Evolutionary conservation across 2,888 invertebrate species (phyloP), one percentile per base, ranked within the genome.

Genomic region (Drosophila falleni): DNA sequence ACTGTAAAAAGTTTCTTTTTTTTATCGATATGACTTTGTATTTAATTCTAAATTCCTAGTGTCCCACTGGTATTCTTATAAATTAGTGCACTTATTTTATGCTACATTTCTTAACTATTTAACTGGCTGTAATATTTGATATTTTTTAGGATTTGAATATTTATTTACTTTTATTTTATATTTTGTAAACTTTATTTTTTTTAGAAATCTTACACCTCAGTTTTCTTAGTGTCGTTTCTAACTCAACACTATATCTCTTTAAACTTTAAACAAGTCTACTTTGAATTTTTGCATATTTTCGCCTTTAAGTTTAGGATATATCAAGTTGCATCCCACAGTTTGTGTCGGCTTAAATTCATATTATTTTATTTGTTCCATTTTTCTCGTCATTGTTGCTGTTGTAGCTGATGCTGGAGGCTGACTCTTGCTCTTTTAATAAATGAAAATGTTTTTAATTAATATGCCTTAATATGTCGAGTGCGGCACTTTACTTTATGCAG

Each of bases 381-480:
- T 33, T 35, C 6, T 23, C 33, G n/a, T 15, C 13, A 8, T 23
- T 33, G 44, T 23, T 42, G 46, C 31, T 23, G 5, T 59, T n/a
- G 53, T 16, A 15, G 47, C 49, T 41, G 26, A 23, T 56, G 55
- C 47, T 66, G 49, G 42, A 41, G 46, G 41, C 71, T 31, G 74
- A 42, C 56, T 59, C 59, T 67, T 87, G 69, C 77, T 89, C 80
- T 76, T 85, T 81, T 86, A 75, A 82, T 88, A 75, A 79, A 82
- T 89, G 77, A 65, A 78, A 83, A 81, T 65, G 65, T 78, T 84
- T 75, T 88, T 89, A 88, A 85, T 89, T 85, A 89, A 83, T 83
- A 81, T 81, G 74, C 87, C 87, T 85, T 79, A 87, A 89, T 87
- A 81, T 78, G 87, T 85, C 84, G 89, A 89, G 83, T 76, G 75